These are phyloP conservation scores for Rafetus swinhoei DNA, from an alignment of 2,113 vertebrate genomes.

Conservation along the genomic window DNA sequence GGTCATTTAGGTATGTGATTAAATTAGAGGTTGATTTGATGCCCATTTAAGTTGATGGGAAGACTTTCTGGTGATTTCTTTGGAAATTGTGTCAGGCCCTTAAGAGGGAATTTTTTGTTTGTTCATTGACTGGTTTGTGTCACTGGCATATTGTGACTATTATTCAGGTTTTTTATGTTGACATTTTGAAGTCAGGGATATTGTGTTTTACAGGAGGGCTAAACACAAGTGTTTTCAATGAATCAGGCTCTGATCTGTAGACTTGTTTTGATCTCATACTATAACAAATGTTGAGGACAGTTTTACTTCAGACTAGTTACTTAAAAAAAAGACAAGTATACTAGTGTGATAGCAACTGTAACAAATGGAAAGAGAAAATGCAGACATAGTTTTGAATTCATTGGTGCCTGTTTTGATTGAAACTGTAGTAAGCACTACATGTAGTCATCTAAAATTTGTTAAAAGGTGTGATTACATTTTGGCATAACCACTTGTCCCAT, in stretches of 20 bases:
- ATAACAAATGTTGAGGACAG: conserved; percentile 30
- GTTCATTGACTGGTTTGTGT: not conserved
- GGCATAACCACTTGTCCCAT: not conserved
- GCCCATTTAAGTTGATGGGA: not conserved
- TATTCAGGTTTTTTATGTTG: conserved; percentile 14
- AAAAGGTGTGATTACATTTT: not conserved
- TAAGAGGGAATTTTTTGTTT: not conserved
- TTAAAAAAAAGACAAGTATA: conserved; percentile 23
- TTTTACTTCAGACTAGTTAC: conserved; percentile 50
- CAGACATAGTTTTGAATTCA: not conserved
- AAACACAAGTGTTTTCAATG: conserved; percentile 18
- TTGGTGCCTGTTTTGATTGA: not conserved
- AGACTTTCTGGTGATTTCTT: not conserved
- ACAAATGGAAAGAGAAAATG: not conserved
- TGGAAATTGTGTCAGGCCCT: not conserved
- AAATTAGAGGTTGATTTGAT: not conserved
- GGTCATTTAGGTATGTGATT: not conserved
- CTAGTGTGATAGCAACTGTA: not conserved
- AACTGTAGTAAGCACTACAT: conserved; percentile 9
- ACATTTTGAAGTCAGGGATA: conserved; percentile 54
- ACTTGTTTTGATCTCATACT: conserved; percentile 46
- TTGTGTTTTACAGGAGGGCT: conserved; percentile 62
- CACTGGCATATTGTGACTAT: conserved; percentile 31
- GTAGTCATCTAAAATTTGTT: not conserved
- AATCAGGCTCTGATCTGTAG: not conserved